Evolutionary conservation across 1,140 invertebrate genomes (phyloP).

Genomic region (Acyrthosiphon pisum): DNA sequence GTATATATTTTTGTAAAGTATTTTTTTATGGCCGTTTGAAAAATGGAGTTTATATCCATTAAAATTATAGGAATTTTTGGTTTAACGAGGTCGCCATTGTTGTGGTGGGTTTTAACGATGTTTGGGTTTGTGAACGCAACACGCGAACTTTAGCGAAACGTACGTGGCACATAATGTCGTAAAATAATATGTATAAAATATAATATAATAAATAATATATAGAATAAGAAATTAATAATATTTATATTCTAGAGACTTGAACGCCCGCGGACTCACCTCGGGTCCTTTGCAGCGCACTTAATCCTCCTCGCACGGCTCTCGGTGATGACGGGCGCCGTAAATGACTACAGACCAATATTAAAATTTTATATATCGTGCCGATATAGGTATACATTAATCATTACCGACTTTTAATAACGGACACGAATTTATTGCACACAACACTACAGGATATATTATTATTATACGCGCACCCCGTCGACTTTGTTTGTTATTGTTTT

Average conservation of each 20-base stretch:
- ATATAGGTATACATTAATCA: neutral
- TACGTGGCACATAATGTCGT: neutral
- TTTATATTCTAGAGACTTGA: neutral
- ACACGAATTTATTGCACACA: neutral
- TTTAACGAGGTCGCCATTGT: neutral
- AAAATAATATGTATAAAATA: neutral
- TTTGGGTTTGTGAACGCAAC: neutral
- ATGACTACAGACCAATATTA: neutral
- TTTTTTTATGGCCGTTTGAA: neutral
- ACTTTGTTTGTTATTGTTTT: neutral
- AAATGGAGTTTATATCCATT: neutral
- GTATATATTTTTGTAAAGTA: neutral
- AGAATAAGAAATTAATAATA: neutral
- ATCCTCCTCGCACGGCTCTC: neutral
- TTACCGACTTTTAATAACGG: neutral
- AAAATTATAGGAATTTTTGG: neutral
- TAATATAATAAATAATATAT: neutral
- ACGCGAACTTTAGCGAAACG: neutral
- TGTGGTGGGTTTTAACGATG: neutral
- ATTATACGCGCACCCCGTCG: slow-evolving; percentile 14
- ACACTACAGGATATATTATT: neutral
- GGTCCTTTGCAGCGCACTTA: neutral
- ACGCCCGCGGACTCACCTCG: slow-evolving; percentile 4
- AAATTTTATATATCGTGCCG: neutral
- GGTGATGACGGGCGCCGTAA: neutral